Conservation (phyloP, 1,140 invertebrate genomes). For the Dendrolimus kikuchii region DNA sequence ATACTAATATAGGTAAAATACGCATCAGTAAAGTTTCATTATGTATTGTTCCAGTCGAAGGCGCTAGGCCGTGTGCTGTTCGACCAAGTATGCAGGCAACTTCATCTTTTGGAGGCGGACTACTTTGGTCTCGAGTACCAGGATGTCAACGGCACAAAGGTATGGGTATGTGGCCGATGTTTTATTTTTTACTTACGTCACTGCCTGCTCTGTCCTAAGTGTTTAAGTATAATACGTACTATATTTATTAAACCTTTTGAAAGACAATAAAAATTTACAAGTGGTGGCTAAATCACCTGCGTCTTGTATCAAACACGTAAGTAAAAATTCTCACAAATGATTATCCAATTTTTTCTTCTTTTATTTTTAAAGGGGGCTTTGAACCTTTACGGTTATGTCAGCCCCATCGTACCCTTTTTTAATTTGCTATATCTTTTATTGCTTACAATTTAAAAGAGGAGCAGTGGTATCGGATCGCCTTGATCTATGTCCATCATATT, state of each 20-base stretch:
- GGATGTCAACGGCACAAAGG: slow-evolving; percentile 87
- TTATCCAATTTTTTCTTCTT: too few relatives aligned
- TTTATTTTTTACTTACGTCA: neutral
- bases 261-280: too few relatives aligned
- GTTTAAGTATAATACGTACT: neutral
- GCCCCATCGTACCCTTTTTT: too few relatives aligned
- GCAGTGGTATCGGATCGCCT: slow-evolving; percentile 1
- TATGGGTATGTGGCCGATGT: slow-evolving; percentile 59
- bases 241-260: too few relatives aligned
- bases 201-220: slow-evolving; percentile 1
- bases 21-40: neutral
- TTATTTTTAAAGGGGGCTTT: too few relatives aligned
- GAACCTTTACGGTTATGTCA: too few relatives aligned
- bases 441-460: slow-evolving; percentile 1
- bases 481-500: neutral
- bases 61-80: slow-evolving; percentile 93
- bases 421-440: too few relatives aligned
- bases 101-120: slow-evolving; percentile 96
- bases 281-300: too few relatives aligned
- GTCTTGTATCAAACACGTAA: too few relatives aligned
- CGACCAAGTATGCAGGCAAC: slow-evolving; percentile 96
- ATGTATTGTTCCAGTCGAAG: slow-evolving; percentile 87
- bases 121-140: slow-evolving; percentile 98
- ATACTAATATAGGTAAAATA: too few relatives aligned
- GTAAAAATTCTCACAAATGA: too few relatives aligned